A percentile compares a stretch with the other conserved stretches of the same genome.
Evolutionary conservation across 2,797 vertebrate genomes (phyloP).

Genomic region (Rhyacichthys aspro): DNA sequence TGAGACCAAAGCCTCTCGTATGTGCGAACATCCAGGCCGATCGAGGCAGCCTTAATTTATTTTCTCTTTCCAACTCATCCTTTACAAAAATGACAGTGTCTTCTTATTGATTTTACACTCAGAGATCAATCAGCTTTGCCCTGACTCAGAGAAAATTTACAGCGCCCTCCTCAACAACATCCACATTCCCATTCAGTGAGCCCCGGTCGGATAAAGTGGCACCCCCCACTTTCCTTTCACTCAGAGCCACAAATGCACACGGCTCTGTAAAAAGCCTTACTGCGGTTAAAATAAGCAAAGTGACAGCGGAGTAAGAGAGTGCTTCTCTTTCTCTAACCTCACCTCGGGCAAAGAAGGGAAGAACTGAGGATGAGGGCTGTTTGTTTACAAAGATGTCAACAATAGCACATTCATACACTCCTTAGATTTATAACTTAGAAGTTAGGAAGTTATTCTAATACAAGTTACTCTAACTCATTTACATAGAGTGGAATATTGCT

Average conservation of each 20-base stretch:
- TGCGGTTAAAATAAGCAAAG: conserved; percentile 96
- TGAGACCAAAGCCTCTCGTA: conserved; percentile 75
- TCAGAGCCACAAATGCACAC: conserved; percentile 36
- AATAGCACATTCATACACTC: no score
- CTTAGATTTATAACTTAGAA: no score
- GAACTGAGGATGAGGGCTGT: conserved; percentile 60
- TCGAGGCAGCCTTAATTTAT: conserved; percentile 98
- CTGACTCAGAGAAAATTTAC: conserved; percentile 98
- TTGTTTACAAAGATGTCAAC: conserved; percentile 30
- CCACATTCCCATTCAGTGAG: conserved; percentile 63
- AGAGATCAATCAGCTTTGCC: conserved; percentile 98
- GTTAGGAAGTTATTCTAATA: no score
- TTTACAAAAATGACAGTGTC: conserved; percentile 99
- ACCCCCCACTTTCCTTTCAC: conserved; percentile 11
- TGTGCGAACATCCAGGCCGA: conserved; percentile 83
- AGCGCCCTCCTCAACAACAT: conserved; percentile 77
- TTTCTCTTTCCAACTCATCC: conserved; percentile 95
- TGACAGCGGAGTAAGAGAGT: conserved; percentile 84
- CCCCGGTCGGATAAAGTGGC: conserved; percentile 82
- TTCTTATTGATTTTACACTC: conserved; percentile 99
- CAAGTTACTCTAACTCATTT: no score
- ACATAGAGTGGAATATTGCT: no score
- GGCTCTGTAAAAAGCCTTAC: conserved; percentile 84
- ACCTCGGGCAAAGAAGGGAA: conserved; percentile 47
- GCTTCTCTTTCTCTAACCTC: conserved; percentile 75